Evolutionary conservation across 1,140 invertebrate species (phyloP), one percentile per base, ranked within the genome.

Genomic region (Aradophagus sp.): DNA sequence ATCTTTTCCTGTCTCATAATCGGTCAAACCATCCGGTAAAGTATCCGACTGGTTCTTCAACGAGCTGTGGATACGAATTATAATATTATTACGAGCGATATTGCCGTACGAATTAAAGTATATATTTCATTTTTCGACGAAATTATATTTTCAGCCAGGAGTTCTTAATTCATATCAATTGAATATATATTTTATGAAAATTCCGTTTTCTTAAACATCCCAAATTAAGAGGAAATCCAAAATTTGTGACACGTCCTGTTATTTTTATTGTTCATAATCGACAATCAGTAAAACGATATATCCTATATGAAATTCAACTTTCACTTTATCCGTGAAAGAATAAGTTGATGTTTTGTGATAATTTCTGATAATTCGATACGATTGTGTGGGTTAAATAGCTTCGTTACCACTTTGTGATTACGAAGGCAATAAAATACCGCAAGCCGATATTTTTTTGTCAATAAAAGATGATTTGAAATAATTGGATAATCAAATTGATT

Each of bases 251-350:
- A 13, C 50, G 26, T 32, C 42, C 50, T 39, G 26, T 31, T 32
- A 48, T 59, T 58, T 63, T 45, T 62, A 76, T 34, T 31, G 26
- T 56, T 59, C 55, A 61, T 42, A 59, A 76, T 58, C 76, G 74
- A 73, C 81, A 80, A 83, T 81, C 78, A 77, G 82, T 83, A 84
- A 84, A 63, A 29, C 23, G 80, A 84, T 78, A 81, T 73, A 78
- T 81, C 77, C 72, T 74, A 75, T 69, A 47, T 31, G 78, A 77
- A 81, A 80, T 62, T 70, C 44, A 75, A 80, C 42, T 59, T 71
- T 32, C 10, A 39, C 69, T 66, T 55, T 32, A 35, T 69, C 41
- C 41, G 41, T 42, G 2, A 20, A 61, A 68, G 34, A 47, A 47
- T 34, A 15, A 27, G 27, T 7, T 38, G 11, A 47, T 42, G 35